phyloP scores from a whole-genome alignment of 2,113 vertebrate species.

The Hippolais icterina region DNA sequence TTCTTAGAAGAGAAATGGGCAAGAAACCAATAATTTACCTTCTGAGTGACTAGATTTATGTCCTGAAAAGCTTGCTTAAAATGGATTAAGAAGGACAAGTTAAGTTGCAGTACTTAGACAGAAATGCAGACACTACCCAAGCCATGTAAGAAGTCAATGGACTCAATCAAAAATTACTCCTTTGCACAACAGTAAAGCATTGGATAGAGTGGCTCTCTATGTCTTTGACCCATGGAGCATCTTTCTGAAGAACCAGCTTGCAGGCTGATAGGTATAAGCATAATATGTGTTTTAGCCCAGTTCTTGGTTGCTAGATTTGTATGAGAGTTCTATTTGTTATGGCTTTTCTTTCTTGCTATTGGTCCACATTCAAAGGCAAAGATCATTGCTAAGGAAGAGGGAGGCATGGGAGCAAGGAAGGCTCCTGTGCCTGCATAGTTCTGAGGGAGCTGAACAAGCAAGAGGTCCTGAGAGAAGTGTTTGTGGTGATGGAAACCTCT shows the following conservation, averaged over 20 bases:
- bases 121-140: neutral
- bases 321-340: neutral
- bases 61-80: neutral
- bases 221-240: neutral
- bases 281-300: neutral
- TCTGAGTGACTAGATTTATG: neutral
- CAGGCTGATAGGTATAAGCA: neutral
- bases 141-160: neutral
- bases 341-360: neutral
- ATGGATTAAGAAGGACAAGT: neutral
- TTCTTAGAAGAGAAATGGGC: neutral
- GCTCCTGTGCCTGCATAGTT: neutral
- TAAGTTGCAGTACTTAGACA: neutral
- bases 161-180: neutral
- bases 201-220: neutral
- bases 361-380: neutral
- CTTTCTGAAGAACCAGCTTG: neutral
- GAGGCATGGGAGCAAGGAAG: neutral
- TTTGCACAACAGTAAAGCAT: neutral
- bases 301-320: neutral
- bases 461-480: neutral
- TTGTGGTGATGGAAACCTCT: neutral
- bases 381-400: neutral
- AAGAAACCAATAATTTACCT: neutral
- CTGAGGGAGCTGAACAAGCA: neutral